Base-by-base conservation (phyloP, 2,888 invertebrate genomes). In the Malacosoma neustria region DNA sequence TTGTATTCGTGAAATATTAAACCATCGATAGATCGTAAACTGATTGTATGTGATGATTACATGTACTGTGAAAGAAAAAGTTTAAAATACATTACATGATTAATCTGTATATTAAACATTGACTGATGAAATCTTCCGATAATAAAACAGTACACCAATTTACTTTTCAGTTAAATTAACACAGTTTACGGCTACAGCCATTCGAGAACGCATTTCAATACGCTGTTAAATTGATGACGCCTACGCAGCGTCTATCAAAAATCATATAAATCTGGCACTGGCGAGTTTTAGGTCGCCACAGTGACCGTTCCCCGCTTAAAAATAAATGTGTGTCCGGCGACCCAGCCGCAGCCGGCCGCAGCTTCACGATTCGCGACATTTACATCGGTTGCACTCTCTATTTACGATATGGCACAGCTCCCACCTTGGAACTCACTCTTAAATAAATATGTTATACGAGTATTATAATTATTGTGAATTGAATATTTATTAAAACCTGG, bases 371-470 rank as follows among this genome's bases (percentile, higher is more conserved):
- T 55, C 63, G 65, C 69, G 77, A 76, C 79, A 77, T 81, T 79
- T 79, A 69, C 62, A 74, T 54, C 62, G 59, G 60, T 49, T 79
- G 76, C 79, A 77, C 66, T 73, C 71, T 74, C 79, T 80, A 80
- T 81, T 81, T 80, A 54, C 54, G 70, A 71, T 51, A 51, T 45
- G 41, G 47, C 53, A 55, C 54, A 57, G 54, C 61, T 22, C 22
- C 22, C 22, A 22, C 9, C 22, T 22, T 22, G 22, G 22, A 22
- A 22, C 22, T 9, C 22, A 22, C 22, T 22, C 3, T 9, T 22
- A 9, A n/a, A n/a, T n/a, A n/a, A n/a, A n/a, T n/a, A n/a, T n/a
- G n/a, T n/a, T n/a, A n/a, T n/a, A n/a, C n/a, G n/a, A n/a, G n/a
- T n/a, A n/a, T n/a, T n/a, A n/a, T n/a, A n/a, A n/a, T n/a, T n/a